Evolutionary conservation across 2,113 vertebrate genomes (phyloP).

Genomic region (Tapirus terrestris): DNA sequence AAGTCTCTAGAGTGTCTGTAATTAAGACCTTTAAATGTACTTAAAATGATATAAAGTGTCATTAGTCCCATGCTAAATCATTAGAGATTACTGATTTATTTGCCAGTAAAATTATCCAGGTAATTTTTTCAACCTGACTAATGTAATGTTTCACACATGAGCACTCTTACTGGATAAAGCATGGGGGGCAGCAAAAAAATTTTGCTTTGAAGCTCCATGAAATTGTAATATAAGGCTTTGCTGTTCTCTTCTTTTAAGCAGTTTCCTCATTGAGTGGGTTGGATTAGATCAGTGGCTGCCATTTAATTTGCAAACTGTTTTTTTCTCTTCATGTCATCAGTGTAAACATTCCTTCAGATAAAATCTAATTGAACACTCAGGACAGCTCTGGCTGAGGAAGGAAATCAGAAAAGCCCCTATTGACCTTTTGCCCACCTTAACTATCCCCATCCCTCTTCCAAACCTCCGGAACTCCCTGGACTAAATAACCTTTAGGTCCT

Average conservation of each 20-base stretch:
- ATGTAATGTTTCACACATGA: constrained; percentile 83
- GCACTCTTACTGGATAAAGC: constrained; percentile 61
- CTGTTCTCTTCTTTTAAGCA: neutral
- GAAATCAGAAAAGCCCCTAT: neutral
- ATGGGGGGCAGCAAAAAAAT: neutral
- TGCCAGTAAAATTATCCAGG: constrained; percentile 85
- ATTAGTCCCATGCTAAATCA: constrained; percentile 84
- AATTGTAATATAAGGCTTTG: neutral
- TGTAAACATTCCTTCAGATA: neutral
- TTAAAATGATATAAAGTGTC: constrained; percentile 85
- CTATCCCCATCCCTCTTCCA: neutral
- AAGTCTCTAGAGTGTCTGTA: constrained; percentile 81
- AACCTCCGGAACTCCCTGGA: neutral
- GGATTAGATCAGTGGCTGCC: neutral
- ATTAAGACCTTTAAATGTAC: constrained; percentile 84
- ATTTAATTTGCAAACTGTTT: neutral
- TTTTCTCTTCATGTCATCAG: neutral
- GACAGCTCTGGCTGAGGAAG: neutral
- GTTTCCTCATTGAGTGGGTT: neutral
- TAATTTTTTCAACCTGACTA: constrained; percentile 86
- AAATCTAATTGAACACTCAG: neutral
- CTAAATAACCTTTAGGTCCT: neutral
- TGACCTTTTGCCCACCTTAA: neutral
- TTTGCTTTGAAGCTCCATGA: neutral
- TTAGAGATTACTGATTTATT: constrained; percentile 86